These are phyloP conservation scores for Bradypodion ventrale DNA, from an alignment of 2,797 vertebrate genomes.

Conservation along the genomic window DNA sequence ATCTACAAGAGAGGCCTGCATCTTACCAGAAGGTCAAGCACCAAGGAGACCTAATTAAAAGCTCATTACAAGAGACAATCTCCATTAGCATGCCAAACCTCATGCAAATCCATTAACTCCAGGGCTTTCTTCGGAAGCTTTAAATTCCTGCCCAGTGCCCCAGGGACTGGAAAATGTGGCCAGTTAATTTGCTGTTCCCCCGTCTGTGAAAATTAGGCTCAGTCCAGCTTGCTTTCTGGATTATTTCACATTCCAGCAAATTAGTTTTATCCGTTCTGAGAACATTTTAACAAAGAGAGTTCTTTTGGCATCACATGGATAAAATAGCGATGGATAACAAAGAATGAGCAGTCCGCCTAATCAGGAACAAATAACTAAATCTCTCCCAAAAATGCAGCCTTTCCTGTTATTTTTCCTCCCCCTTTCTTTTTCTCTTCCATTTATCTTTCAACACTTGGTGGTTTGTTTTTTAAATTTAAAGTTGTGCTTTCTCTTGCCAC, in stretches of 20 bases:
- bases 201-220: conserved; percentile 72
- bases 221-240: conserved; percentile 75
- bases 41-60: conserved; percentile 96
- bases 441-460: conserved; percentile 64
- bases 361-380: conserved; percentile 76
- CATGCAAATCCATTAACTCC: conserved; percentile 90
- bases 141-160: conserved; percentile 82
- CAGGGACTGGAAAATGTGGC: conserved; percentile 69
- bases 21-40: conserved; percentile 93
- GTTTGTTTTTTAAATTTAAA: conserved; percentile 63
- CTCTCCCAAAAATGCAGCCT: conserved; percentile 67
- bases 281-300: conserved; percentile 77
- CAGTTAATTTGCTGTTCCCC: conserved; percentile 69
- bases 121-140: conserved; percentile 81
- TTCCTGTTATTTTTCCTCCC: conserved; percentile 63
- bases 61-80: conserved; percentile 95
- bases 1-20: conserved; percentile 74
- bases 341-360: conserved; percentile 67
- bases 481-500: conserved; percentile 46
- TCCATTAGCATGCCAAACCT: conserved; percentile 89
- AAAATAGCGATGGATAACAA: conserved; percentile 77
- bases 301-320: conserved; percentile 73
- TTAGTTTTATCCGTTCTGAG: conserved; percentile 79
- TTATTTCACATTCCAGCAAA: conserved; percentile 79
- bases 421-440: conserved; percentile 47